Percentiles rank a stretch among this genome's conserved stretches.
phyloP scores from a whole-genome alignment of 2,797 vertebrate species.

The Microtus californicus region DNA sequence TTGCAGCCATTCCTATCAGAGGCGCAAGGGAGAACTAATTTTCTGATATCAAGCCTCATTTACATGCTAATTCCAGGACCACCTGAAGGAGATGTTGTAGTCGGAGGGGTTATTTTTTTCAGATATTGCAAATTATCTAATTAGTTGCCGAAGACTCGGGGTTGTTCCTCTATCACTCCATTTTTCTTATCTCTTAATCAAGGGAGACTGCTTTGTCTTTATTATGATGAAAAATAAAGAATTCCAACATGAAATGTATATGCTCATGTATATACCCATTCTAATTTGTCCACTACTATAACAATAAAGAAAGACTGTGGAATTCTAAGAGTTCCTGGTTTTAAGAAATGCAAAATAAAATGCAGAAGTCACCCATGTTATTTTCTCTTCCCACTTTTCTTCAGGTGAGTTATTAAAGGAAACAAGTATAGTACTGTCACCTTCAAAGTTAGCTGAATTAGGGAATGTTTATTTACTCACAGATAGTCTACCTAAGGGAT shows the following conservation, averaged over 20 bases:
- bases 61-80: neutral
- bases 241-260: neutral
- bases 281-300: neutral
- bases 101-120: neutral
- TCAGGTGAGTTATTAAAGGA: neutral
- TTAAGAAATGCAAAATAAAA: neutral
- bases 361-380: neutral
- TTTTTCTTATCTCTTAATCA: neutral
- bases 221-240: constrained; percentile 4
- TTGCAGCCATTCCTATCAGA: neutral
- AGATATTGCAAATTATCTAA: constrained; percentile 11
- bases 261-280: neutral
- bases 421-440: neutral
- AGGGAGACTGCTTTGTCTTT: neutral
- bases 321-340: neutral
- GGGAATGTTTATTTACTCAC: neutral
- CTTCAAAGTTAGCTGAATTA: neutral
- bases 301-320: neutral
- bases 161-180: neutral
- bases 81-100: neutral
- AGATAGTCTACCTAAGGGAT: neutral
- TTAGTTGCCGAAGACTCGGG: neutral
- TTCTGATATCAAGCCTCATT: neutral
- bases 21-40: neutral
- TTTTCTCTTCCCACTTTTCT: neutral